A percentile compares a stretch with the other conserved stretches of the same genome.
These are phyloP conservation scores for Clitarchus hookeri DNA, from an alignment of 2,888 invertebrate genomes.

Conservation along the genomic window DNA sequence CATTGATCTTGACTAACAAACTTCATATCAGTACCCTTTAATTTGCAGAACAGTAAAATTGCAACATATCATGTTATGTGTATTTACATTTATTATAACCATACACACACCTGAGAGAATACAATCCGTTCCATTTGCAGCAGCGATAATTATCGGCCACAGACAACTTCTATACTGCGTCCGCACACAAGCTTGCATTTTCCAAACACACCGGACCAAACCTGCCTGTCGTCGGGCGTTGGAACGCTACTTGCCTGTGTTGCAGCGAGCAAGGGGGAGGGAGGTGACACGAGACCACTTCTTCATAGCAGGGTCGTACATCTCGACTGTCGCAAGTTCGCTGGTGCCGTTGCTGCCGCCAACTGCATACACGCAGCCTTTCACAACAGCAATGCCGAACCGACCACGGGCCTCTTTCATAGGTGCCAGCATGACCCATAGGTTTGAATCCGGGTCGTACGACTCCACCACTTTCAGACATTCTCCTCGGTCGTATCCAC, in stretches of 20 bases:
- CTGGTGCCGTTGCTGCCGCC: constrained; percentile 84
- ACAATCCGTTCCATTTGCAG: too few relatives aligned
- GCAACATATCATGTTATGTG: too few relatives aligned
- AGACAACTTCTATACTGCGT: too few relatives aligned
- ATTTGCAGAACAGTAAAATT: too few relatives aligned
- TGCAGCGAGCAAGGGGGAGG: constrained; percentile 67
- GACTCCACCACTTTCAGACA: constrained; percentile 76
- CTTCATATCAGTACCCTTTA: too few relatives aligned
- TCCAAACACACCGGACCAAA: constrained; percentile 11
- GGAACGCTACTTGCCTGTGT: constrained; percentile 60
- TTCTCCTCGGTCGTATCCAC: constrained; percentile 83
- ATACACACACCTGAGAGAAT: too few relatives aligned
- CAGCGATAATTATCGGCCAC: too few relatives aligned
- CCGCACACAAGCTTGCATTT: background rate
- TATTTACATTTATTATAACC: too few relatives aligned
- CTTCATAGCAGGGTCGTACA: constrained; percentile 58
- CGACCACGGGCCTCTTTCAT: constrained; percentile 79
- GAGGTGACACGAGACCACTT: constrained; percentile 61
- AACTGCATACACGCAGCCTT: constrained; percentile 72
- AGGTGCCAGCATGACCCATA: constrained; percentile 69
- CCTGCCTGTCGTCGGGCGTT: background rate
- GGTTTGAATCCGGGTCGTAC: constrained; percentile 71
- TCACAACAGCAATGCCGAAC: constrained; percentile 74
- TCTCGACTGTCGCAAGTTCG: constrained; percentile 75
- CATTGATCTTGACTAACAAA: too few relatives aligned